A percentile compares a stretch with the other conserved stretches of the same genome.
phyloP scores from a whole-genome alignment of 2,888 invertebrate genomes.

The Tenthredo amoena region DNA sequence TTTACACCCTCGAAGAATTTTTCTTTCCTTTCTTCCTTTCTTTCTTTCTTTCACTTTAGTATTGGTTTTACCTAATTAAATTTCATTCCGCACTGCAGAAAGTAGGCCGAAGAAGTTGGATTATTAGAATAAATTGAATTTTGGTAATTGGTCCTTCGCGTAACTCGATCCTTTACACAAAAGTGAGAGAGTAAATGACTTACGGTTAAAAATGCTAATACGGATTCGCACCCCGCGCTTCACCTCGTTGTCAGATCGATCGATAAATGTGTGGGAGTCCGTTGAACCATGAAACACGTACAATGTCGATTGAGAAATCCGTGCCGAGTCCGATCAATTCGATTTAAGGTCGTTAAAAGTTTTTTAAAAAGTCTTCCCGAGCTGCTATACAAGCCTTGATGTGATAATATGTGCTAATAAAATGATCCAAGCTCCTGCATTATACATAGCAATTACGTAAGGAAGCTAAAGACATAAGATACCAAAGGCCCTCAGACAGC shows the following conservation, averaged over 20 bases:
- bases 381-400: not conserved
- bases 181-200: conserved; percentile 18
- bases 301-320: conserved; percentile 19
- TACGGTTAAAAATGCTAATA: conserved; percentile 44
- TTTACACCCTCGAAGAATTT: not conserved
- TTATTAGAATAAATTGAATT: conserved; percentile 18
- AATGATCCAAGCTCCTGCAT: conserved; percentile 4
- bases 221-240: not conserved
- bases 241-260: not conserved
- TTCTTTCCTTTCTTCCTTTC: not conserved
- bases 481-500: not conserved
- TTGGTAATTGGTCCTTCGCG: conserved; percentile 4
- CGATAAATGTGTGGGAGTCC: conserved; percentile 15
- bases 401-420: conserved; percentile 31
- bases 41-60: not conserved
- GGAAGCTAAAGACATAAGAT: not conserved
- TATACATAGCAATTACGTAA: conserved; percentile 7
- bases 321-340: not conserved
- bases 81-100: not conserved
- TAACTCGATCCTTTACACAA: not conserved
- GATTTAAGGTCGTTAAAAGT: conserved; percentile 19
- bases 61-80: not conserved
- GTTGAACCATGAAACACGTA: conserved; percentile 27
- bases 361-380: not conserved
- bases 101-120: conserved; percentile 11